These are phyloP conservation scores for Labeo rohita DNA, from an alignment of 2,113 vertebrate species.

Conservation along the genomic window DNA sequence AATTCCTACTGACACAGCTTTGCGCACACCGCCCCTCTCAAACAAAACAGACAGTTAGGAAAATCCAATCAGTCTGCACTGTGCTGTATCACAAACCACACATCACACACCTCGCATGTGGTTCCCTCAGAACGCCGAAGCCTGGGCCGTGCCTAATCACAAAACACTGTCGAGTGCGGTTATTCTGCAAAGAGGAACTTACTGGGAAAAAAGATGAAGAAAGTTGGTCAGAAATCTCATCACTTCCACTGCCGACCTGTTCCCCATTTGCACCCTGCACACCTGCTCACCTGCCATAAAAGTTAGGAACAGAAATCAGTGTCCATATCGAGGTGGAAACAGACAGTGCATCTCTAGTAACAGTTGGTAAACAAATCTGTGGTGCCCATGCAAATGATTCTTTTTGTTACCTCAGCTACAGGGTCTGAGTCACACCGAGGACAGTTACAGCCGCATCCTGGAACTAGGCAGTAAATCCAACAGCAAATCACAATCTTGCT, in stretches of 20 bases:
- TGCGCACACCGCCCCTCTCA: slow-evolving; percentile 70
- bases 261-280: slow-evolving; percentile 14
- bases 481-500: slow-evolving; percentile 75
- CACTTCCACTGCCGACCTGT: slow-evolving; percentile 35
- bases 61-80: slow-evolving; percentile 39
- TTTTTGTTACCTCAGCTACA: slow-evolving; percentile 59
- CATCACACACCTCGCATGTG: slow-evolving; percentile 13
- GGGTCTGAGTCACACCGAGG: slow-evolving; percentile 53
- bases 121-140: neutral
- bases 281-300: neutral
- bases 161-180: neutral
- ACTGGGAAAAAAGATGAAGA: slow-evolving; percentile 22
- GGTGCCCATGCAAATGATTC: slow-evolving; percentile 77
- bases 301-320: slow-evolving; percentile 71
- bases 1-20: slow-evolving; percentile 56
- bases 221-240: slow-evolving; percentile 15
- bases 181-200: slow-evolving; percentile 26
- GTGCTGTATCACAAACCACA: neutral
- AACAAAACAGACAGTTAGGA: slow-evolving; percentile 72
- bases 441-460: slow-evolving; percentile 72
- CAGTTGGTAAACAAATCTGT: slow-evolving; percentile 81
- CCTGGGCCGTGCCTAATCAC: too few relatives aligned
- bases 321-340: slow-evolving; percentile 58
- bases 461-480: slow-evolving; percentile 52
- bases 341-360: slow-evolving; percentile 51